phyloP scores from a whole-genome alignment of 2,888 invertebrate genomes.

The Neoitamus cyanurus region DNA sequence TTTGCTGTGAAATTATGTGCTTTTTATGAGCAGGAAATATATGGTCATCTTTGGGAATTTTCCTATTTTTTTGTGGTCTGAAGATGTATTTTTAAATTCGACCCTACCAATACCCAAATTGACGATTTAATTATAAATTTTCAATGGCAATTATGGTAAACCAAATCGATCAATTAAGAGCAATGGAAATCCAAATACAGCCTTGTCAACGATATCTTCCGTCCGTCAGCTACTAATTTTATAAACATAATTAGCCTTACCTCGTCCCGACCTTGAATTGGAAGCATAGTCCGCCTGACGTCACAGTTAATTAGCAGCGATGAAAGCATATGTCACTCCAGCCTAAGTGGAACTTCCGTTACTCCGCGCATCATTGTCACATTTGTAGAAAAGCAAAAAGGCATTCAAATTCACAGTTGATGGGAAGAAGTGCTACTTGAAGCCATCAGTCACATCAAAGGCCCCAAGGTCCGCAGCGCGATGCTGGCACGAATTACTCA shows the following conservation, averaged over 20 bases:
- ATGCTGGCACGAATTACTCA: neutral
- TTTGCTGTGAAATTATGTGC: neutral
- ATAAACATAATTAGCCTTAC: neutral
- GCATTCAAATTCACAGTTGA: neutral
- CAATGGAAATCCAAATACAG: neutral
- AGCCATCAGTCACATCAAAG: neutral
- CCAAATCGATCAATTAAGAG: too few relatives aligned
- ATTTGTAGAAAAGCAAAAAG: neutral
- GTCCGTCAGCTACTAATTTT: neutral
- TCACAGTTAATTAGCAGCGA: slow-evolving; percentile 6
- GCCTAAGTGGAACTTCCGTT: slow-evolving; percentile 6
- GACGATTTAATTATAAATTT: too few relatives aligned
- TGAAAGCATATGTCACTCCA: neutral
- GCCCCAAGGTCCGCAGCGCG: neutral
- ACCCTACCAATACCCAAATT: too few relatives aligned
- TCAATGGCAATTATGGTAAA: too few relatives aligned
- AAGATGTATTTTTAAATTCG: neutral
- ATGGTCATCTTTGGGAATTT: neutral
- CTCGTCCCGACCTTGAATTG: neutral
- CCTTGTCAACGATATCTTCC: neutral
- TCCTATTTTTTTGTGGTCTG: neutral
- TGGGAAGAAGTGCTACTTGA: neutral
- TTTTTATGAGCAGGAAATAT: neutral
- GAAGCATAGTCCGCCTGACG: neutral
- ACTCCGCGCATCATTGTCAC: neutral